Base-by-base conservation (phyloP, 2,888 invertebrate genomes). In the Meiosimyza platycephala region DNA sequence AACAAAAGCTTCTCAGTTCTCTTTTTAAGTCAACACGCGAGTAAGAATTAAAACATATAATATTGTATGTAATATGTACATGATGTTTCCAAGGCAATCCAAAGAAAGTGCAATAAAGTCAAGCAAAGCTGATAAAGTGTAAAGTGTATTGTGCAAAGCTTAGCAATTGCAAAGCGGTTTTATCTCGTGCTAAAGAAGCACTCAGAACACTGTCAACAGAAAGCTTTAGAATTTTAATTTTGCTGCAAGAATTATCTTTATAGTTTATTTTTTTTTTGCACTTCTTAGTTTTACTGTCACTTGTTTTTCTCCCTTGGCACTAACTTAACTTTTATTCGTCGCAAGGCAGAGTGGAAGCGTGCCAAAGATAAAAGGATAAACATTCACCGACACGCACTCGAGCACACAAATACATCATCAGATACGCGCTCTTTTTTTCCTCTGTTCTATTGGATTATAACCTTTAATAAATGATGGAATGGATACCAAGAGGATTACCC, bases 401-500 rank as follows among this genome's bases (percentile, higher is more conserved):
- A 33, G 18, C 63, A 68, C 55, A 48, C 57, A 50, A 22, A 57
- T 28, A 57, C 64, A 18, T 6, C 60, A 22, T 13, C 33, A 64
- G 51, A 64, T 12, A 50, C 16, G 51, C 18, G n/a, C 22, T 6
- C 18, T 28, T n/a, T n/a, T 15, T 60, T n/a, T n/a, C n/a, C 28
- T 15, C 9, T 28, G 9, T 5, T 15, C 16, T 28, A 12, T 60
- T 60, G 18, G 60, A 15, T 15, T 82, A 80, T 80, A 79, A 81
- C 77, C 78, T 78, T 80, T 79, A 84, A 83, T 85, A 85, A 85
- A 87, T 85, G 82, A 87, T 87, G 87, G 87, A 87, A 87, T 87
- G 87, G 87, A 85, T 87, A 85, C 87, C 87, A 83, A 86, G 87
- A 87, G 87, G 87, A 87, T 85, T 87, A 84, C 86, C 86, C 80